These are phyloP conservation scores for Lates japonicus DNA, from an alignment of 2,797 vertebrate genomes.

Conservation along the genomic window DNA sequence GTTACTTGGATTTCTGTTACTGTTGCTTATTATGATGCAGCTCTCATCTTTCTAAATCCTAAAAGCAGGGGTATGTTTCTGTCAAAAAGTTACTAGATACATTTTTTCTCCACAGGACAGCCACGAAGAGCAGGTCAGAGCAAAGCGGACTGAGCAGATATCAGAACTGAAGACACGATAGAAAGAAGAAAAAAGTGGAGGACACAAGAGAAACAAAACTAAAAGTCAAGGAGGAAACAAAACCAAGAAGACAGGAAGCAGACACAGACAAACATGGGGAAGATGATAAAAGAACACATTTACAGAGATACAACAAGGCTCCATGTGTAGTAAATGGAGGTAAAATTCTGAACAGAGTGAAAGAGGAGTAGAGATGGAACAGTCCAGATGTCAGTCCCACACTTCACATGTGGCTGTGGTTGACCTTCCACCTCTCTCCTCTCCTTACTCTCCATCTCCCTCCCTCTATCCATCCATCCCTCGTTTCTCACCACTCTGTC, in stretches of 20 bases:
- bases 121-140: neutral
- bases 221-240: conserved; percentile 10
- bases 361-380: conserved; percentile 22
- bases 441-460: conserved; percentile 2
- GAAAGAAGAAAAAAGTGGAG: conserved; percentile 1
- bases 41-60: neutral
- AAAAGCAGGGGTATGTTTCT: neutral
- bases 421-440: conserved; percentile 74
- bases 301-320: conserved; percentile 5
- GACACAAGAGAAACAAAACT: neutral
- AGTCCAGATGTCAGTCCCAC: conserved; percentile 67
- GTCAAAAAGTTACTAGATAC: neutral
- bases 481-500: conserved; percentile 64
- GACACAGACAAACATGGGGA: conserved; percentile 13
- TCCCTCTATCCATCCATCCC: conserved; percentile 39
- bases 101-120: neutral
- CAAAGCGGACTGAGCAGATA: neutral
- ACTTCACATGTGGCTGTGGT: conserved; percentile 85
- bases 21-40: neutral
- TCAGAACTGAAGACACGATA: neutral
- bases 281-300: conserved; percentile 25
- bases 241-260: conserved; percentile 21
- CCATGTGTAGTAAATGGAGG: neutral
- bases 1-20: neutral
- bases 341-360: conserved; percentile 13